These are phyloP conservation scores for Thrips palmi DNA, from an alignment of 1,140 invertebrate species.

Conservation along the genomic window DNA sequence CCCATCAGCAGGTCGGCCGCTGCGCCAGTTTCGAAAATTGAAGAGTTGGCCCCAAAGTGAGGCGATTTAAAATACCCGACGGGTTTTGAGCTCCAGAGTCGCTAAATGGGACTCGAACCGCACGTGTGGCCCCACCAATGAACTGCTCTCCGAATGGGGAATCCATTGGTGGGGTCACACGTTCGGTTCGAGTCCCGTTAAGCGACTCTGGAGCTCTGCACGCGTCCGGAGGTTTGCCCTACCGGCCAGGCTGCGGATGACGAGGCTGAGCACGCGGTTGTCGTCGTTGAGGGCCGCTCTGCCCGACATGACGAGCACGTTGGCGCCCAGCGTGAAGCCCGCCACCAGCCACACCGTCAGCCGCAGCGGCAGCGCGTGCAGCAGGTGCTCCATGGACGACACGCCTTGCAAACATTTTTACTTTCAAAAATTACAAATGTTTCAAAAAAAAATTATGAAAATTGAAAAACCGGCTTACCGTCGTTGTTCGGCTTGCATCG, in stretches of 20 bases:
- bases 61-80: too few relatives aligned
- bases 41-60: too few relatives aligned
- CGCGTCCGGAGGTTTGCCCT: too few relatives aligned
- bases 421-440: background rate
- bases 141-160: too few relatives aligned
- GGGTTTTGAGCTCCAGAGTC: too few relatives aligned
- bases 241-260: slow-evolving; percentile 55
- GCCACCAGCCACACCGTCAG: slow-evolving; percentile 55
- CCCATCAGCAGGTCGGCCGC: slow-evolving; percentile 66
- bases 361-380: slow-evolving; percentile 40
- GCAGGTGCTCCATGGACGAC: slow-evolving; percentile 43
- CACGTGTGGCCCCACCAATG: too few relatives aligned
- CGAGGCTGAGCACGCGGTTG: slow-evolving; percentile 35
- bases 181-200: too few relatives aligned
- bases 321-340: slow-evolving; percentile 41
- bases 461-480: slow-evolving; percentile 26
- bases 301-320: slow-evolving; percentile 45
- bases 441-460: slow-evolving; percentile 4
- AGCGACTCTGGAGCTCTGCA: too few relatives aligned
- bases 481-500: slow-evolving; percentile 46
- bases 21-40: slow-evolving; percentile 17
- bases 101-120: too few relatives aligned
- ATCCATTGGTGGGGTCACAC: too few relatives aligned
- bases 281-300: slow-evolving; percentile 38
- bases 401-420: slow-evolving; percentile 25